phyloP scores from a whole-genome alignment of 2,797 vertebrate genomes.

The Corythornis leucogaster region DNA sequence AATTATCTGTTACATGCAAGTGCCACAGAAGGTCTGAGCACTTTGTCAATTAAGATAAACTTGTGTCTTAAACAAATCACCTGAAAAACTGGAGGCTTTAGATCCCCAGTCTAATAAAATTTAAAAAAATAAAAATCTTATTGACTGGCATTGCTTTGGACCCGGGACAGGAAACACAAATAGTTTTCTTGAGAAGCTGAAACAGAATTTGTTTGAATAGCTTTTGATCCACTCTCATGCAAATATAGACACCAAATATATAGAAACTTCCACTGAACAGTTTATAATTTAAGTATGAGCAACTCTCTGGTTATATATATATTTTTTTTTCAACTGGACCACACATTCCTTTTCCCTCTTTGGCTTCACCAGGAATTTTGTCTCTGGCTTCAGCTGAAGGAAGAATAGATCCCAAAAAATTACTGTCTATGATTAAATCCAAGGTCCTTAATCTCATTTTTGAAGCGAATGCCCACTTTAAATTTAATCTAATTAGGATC shows the following conservation, averaged over 20 bases:
- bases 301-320: background rate
- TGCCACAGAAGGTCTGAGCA: background rate
- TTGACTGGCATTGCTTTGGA: background rate
- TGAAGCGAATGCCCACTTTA: background rate
- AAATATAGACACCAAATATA: background rate
- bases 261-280: background rate
- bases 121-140: background rate
- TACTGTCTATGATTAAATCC: background rate
- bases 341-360: background rate
- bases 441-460: conserved; percentile 15
- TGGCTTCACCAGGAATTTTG: background rate
- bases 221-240: background rate
- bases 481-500: conserved; percentile 49
- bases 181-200: background rate
- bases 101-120: background rate
- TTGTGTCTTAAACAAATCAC: background rate
- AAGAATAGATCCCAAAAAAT: background rate
- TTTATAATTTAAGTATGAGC: background rate
- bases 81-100: background rate
- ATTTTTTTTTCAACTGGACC: background rate
- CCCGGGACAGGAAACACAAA: background rate
- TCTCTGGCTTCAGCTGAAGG: background rate
- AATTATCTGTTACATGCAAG: background rate
- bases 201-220: background rate
- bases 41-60: background rate